A percentile compares a stretch with the other conserved stretches of the same genome.
Conservation (phyloP, 1,140 invertebrate species). For the Magallana gigas region DNA sequence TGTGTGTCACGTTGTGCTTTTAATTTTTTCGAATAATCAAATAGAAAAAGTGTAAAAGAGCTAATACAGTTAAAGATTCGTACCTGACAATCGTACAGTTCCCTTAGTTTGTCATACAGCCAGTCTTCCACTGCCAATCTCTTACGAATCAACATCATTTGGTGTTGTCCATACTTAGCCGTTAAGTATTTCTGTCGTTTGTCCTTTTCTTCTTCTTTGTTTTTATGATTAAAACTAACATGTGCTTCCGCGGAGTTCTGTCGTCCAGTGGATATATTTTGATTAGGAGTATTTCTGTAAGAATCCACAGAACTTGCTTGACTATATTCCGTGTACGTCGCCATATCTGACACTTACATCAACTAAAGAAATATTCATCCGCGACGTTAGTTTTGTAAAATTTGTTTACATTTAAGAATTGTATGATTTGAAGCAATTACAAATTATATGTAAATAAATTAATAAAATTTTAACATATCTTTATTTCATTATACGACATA, state of each 20-base stretch:
- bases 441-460: too few relatives aligned
- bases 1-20: too few relatives aligned
- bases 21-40: too few relatives aligned
- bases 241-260: conserved; percentile 61
- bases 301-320: conserved; percentile 62
- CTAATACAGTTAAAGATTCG: too few relatives aligned
- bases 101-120: conserved; percentile 96
- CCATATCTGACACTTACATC: conserved; percentile 64
- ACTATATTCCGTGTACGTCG: conserved; percentile 62
- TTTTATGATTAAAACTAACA: conserved; percentile 71
- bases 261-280: conserved; percentile 52
- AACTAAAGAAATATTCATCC: conserved; percentile 48
- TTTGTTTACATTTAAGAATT: not conserved
- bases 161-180: conserved; percentile 97
- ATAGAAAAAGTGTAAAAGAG: too few relatives aligned
- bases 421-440: not conserved
- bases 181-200: conserved; percentile 94
- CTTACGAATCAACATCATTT: conserved; percentile 97
- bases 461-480: not conserved
- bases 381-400: not conserved
- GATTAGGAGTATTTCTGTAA: conserved; percentile 53
- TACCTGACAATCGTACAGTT: conserved; percentile 90
- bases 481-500: not conserved
- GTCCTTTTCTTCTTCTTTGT: conserved; percentile 72
- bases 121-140: conserved; percentile 97